phyloP scores from a whole-genome alignment of 2,113 vertebrate species.

The Cynoglossus semilaevis region DNA sequence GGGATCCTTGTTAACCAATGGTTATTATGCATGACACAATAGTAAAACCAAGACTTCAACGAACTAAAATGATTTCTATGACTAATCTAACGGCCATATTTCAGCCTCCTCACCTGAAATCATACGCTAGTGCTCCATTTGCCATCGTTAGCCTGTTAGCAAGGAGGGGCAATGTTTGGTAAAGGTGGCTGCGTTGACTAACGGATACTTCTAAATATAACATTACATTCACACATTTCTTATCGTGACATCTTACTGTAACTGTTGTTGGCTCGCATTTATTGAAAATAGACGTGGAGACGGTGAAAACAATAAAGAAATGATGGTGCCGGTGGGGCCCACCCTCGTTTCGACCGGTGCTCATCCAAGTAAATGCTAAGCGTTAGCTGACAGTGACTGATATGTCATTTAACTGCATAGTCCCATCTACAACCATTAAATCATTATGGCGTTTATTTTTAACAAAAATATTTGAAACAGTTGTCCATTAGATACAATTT shows the following conservation, averaged over 20 bases:
- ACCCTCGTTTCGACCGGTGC: conserved; percentile 54
- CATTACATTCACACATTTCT: neutral
- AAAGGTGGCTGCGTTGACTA: conserved; percentile 14
- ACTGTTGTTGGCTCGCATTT: rapidly evolving
- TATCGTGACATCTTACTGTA: neutral
- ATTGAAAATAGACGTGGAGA: rapidly evolving
- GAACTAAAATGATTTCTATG: neutral
- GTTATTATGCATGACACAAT: too few species aligned
- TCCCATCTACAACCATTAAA: too few species aligned
- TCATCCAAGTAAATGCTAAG: conserved; percentile 37
- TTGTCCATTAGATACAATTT: too few species aligned
- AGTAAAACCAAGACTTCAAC: too few species aligned
- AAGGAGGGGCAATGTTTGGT: conserved; percentile 56
- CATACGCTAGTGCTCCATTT: conserved; percentile 35
- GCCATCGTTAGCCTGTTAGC: conserved; percentile 47
- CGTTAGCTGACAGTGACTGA: conserved; percentile 59
- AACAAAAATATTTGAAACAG: too few species aligned
- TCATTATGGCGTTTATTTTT: too few species aligned
- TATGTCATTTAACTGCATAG: neutral
- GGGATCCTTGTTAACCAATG: too few species aligned
- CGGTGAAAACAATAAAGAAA: neutral
- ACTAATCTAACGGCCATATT: conserved; percentile 31
- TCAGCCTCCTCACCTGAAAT: conserved; percentile 46
- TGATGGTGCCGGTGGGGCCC: conserved; percentile 44
- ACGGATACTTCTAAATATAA: neutral